These are phyloP conservation scores for Limenitis camilla DNA, from an alignment of 2,888 invertebrate species.

Conservation along the genomic window DNA sequence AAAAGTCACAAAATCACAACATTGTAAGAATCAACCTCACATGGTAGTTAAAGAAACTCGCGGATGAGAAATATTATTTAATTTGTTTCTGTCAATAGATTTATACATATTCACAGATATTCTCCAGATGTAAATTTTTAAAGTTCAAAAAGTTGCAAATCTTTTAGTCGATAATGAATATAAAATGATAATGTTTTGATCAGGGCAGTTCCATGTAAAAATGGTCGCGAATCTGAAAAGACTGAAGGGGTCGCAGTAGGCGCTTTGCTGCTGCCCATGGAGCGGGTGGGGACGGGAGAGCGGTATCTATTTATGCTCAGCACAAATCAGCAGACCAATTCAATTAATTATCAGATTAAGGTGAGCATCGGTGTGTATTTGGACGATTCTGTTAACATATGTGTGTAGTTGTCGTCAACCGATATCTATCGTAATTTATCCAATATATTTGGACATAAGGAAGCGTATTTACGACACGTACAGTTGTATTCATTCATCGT, in stretches of 20 bases:
- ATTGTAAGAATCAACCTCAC: conserved; percentile 28
- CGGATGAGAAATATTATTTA: neutral
- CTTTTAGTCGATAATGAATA: neutral
- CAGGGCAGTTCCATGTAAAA: conserved; percentile 67
- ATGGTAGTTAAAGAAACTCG: conserved; percentile 2
- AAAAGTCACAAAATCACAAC: conserved; percentile 42
- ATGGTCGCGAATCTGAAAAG: conserved; percentile 72
- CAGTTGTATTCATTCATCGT: conserved; percentile 11
- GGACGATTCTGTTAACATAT: conserved; percentile 46
- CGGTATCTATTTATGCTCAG: conserved; percentile 66
- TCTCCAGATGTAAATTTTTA: neutral
- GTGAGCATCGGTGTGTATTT: conserved; percentile 65
- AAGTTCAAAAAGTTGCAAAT: neutral
- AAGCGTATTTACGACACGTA: conserved; percentile 16
- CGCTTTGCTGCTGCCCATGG: conserved; percentile 37
- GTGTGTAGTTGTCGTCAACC: conserved; percentile 40
- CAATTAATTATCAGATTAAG: conserved; percentile 75
- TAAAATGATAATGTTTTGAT: conserved; percentile 37
- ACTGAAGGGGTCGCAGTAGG: conserved; percentile 57
- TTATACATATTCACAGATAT: conserved; percentile 26
- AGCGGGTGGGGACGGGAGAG: conserved; percentile 36
- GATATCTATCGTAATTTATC: conserved; percentile 36
- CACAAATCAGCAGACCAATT: conserved; percentile 71
- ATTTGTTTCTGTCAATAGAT: conserved; percentile 8
- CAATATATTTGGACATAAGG: conserved; percentile 26